Conservation (phyloP, 2,797 vertebrate species). For the Otolemur crassicaudatus region DNA sequence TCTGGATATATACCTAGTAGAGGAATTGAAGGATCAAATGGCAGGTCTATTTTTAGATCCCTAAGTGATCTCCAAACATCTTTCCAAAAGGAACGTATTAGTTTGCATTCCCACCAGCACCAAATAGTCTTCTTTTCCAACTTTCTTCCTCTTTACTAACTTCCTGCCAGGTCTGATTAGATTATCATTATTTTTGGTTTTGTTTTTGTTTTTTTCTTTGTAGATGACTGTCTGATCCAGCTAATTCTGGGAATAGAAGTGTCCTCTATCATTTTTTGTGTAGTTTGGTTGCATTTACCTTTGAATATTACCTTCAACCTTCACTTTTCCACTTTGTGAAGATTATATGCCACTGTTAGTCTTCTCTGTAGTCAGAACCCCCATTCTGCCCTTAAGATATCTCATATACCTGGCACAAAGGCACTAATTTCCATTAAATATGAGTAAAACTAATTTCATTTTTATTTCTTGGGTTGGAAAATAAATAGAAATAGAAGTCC, state of each 20-base stretch:
- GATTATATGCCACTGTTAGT: background rate
- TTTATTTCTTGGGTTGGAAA: constrained; percentile 28
- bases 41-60: no score
- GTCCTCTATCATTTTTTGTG: background rate
- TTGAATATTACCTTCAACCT: constrained; percentile 5
- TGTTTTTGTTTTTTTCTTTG: background rate
- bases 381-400: background rate
- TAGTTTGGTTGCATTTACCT: background rate
- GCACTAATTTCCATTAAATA: background rate
- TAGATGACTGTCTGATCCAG: background rate
- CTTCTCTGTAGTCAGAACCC: background rate
- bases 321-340: background rate
- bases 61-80: no score
- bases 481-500: background rate
- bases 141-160: background rate
- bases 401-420: background rate
- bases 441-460: background rate
- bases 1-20: no score
- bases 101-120: no score
- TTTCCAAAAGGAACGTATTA: no score
- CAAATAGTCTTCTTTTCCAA: background rate
- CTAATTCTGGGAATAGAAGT: background rate
- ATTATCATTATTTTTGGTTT: background rate
- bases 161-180: background rate
- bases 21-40: no score